These are phyloP conservation scores for Troides oblongomaculatus DNA, from an alignment of 2,888 invertebrate species.

Conservation along the genomic window DNA sequence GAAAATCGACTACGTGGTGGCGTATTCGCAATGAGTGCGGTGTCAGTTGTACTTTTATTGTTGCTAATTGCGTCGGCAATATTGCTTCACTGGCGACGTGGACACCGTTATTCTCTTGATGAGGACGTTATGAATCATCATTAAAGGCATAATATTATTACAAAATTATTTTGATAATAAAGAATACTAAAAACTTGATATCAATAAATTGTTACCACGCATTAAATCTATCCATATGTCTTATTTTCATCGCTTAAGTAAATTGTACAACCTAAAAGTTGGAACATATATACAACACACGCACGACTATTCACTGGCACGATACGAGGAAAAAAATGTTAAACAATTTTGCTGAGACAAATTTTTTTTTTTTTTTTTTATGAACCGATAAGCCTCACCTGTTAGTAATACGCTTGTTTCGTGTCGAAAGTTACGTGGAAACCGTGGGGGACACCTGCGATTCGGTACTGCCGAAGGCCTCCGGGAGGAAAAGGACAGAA, in stretches of 20 bases:
- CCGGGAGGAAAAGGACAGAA: too few species aligned
- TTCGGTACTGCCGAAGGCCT: too few species aligned
- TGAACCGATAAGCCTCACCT: too few species aligned
- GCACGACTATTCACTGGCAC: too few species aligned
- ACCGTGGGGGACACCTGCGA: too few species aligned
- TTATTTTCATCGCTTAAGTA: neutral
- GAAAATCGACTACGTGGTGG: constrained; percentile 78
- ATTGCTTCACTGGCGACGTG: constrained; percentile 23
- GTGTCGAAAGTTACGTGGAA: too few species aligned
- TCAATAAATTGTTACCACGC: neutral
- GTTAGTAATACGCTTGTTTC: too few species aligned
- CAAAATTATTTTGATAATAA: neutral
- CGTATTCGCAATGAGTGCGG: constrained; percentile 80
- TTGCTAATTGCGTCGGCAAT: constrained; percentile 25
- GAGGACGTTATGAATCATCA: constrained; percentile 21
- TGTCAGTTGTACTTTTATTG: constrained; percentile 73
- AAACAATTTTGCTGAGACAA: too few species aligned
- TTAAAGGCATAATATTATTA: neutral
- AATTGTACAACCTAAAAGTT: too few species aligned
- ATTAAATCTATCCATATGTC: neutral
- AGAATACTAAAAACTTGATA: neutral
- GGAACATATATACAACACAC: too few species aligned
- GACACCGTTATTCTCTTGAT: constrained; percentile 18
- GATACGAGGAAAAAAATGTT: too few species aligned
- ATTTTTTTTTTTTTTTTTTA: too few species aligned